Conservation (phyloP, 1,140 invertebrate species). For the Linepithema humile region DNA sequence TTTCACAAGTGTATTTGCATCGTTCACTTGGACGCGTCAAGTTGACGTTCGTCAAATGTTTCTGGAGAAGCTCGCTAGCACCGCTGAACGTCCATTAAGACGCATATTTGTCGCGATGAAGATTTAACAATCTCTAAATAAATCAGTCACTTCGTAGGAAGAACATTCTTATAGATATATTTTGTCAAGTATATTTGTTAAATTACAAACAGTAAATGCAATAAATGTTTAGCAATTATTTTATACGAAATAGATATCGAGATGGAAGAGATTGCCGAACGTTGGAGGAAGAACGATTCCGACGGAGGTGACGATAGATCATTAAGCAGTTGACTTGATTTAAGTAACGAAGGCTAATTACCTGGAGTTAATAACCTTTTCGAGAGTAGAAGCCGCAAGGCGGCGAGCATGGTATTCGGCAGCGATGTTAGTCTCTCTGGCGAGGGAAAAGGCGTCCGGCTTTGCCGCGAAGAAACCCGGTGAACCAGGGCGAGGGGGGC, state of each 20-base stretch:
- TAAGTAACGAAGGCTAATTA: slow-evolving; percentile 68
- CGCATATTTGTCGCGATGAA: background rate
- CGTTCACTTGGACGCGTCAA: slow-evolving; percentile 34
- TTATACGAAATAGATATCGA: background rate
- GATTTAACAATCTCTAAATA: slow-evolving; percentile 21
- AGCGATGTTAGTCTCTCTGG: slow-evolving; percentile 3
- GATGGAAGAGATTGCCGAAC: background rate
- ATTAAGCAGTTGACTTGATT: slow-evolving; percentile 75
- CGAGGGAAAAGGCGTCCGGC: slow-evolving; percentile 32
- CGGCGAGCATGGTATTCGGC: slow-evolving; percentile 59
- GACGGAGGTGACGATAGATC: slow-evolving; percentile 74
- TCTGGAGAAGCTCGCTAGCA: background rate
- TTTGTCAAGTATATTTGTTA: background rate
- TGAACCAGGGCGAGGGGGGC: slow-evolving; percentile 12
- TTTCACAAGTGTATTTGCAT: slow-evolving; percentile 47
- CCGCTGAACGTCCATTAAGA: slow-evolving; percentile 23
- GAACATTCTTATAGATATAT: background rate
- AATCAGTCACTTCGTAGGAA: slow-evolving; percentile 8
- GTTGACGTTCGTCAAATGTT: slow-evolving; percentile 43
- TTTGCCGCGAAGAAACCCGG: slow-evolving; percentile 16
- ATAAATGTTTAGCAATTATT: background rate
- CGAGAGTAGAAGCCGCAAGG: slow-evolving; percentile 55
- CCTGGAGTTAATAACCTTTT: slow-evolving; percentile 65
- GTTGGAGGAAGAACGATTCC: slow-evolving; percentile 13
- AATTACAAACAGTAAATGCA: background rate